Evolutionary conservation across 2,797 vertebrate species (phyloP).

Genomic region (Aulostomus chinensis): DNA sequence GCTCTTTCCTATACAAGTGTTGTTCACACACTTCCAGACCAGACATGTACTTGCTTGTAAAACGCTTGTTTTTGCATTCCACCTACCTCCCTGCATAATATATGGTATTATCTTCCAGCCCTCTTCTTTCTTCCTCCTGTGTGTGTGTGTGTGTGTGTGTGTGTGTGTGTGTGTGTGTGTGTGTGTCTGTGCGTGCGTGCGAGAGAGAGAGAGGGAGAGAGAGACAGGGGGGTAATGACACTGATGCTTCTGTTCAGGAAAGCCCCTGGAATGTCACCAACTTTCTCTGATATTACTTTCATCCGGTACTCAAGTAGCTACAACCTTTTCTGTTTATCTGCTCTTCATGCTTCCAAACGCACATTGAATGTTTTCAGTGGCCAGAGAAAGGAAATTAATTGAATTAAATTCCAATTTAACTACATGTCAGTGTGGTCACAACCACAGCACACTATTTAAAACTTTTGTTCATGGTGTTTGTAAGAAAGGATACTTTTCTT

Average conservation of each 20-base stretch:
- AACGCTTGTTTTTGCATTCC: conserved; percentile 77
- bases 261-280: conserved; percentile 40
- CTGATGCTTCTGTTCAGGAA: conserved; percentile 59
- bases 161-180: too few relatives aligned
- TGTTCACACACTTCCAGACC: conserved; percentile 49
- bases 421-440: too few relatives aligned
- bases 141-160: too few relatives aligned
- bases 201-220: too few relatives aligned
- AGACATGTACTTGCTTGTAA: conserved; percentile 74
- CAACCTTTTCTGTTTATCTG: conserved; percentile 20
- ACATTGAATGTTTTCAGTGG: too few relatives aligned
- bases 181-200: too few relatives aligned
- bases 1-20: conserved; percentile 1
- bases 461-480: too few relatives aligned
- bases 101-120: conserved; percentile 67
- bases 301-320: background rate
- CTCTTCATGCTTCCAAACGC: background rate
- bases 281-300: conserved; percentile 25
- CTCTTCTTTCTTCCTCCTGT: conserved; percentile 41
- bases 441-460: too few relatives aligned
- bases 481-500: too few relatives aligned
- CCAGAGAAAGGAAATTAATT: too few relatives aligned
- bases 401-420: too few relatives aligned
- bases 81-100: conserved; percentile 64
- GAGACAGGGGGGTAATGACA: conserved; percentile 71